phyloP scores from a whole-genome alignment of 2,888 invertebrate species.

The Idaea straminata region DNA sequence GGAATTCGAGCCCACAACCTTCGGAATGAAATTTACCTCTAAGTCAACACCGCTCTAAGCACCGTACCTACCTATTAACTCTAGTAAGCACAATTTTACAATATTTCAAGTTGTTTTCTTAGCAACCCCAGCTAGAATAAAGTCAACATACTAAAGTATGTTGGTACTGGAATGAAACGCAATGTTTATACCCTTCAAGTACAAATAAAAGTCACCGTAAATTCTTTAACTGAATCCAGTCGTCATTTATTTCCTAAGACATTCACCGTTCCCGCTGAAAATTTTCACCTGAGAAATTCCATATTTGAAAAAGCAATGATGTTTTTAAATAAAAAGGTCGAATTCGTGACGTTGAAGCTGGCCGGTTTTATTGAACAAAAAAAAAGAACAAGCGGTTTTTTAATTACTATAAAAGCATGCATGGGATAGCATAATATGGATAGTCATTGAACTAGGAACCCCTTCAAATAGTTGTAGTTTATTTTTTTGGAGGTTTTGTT shows the following conservation, averaged over 20 bases:
- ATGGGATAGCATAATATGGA: no score
- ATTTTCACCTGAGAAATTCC: constrained; percentile 19
- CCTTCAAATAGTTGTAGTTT: no score
- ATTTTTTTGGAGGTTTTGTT: no score
- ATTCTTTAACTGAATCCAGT: constrained; percentile 12
- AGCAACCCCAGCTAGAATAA: neutral
- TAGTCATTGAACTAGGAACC: no score
- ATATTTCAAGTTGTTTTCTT: neutral
- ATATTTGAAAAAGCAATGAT: constrained; percentile 21
- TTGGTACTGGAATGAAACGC: neutral
- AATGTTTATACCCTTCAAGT: constrained; percentile 15
- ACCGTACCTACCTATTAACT: no score
- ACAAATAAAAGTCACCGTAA: constrained; percentile 12
- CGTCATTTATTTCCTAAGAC: constrained; percentile 16
- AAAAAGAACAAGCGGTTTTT: constrained; percentile 1
- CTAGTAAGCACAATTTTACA: no score
- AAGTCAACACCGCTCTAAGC: no score
- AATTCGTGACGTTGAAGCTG: constrained; percentile 16
- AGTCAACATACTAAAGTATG: neutral
- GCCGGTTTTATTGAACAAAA: constrained; percentile 17
- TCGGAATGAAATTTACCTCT: no score
- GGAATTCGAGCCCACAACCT: no score
- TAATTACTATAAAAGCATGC: neutral
- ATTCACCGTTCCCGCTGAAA: constrained; percentile 16
- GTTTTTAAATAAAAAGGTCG: constrained; percentile 20